phyloP scores from a whole-genome alignment of 30 jellyfish, hydroid and myxozoan species.

The Turritopsis rubra region DNA sequence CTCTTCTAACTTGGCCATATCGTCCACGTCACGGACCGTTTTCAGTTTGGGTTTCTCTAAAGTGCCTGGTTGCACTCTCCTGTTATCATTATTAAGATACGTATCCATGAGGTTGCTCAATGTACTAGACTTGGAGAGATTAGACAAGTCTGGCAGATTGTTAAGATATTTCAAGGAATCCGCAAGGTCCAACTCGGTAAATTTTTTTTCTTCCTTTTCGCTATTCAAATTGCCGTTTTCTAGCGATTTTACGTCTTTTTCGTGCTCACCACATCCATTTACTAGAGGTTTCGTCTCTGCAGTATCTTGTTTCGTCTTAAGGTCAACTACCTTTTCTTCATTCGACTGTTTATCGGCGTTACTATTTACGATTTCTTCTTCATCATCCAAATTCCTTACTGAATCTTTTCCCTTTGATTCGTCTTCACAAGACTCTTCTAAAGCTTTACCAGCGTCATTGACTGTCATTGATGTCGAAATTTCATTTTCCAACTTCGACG shows the following conservation, averaged over 20 bases:
- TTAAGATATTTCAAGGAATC: background rate
- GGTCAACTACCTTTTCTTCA: background rate
- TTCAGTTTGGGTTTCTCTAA: background rate
- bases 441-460: background rate
- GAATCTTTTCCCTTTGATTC: background rate
- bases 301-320: background rate
- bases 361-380: background rate
- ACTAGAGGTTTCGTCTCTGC: background rate
- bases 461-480: background rate
- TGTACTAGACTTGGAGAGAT: slow-evolving; percentile 1
- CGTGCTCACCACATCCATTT: background rate
- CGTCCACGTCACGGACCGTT: background rate
- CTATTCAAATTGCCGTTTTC: slow-evolving; percentile 1
- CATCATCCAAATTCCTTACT: background rate
- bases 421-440: background rate
- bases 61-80: background rate
- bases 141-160: background rate
- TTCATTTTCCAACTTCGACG: background rate
- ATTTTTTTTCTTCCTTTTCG: background rate
- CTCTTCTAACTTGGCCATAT: background rate
- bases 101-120: slow-evolving; percentile 25
- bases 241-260: background rate
- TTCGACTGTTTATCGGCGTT: background rate
- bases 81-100: slow-evolving; percentile 16
- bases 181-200: background rate